Base-by-base conservation (phyloP, 2,888 invertebrate genomes). In the Agrilus cyanescens region DNA sequence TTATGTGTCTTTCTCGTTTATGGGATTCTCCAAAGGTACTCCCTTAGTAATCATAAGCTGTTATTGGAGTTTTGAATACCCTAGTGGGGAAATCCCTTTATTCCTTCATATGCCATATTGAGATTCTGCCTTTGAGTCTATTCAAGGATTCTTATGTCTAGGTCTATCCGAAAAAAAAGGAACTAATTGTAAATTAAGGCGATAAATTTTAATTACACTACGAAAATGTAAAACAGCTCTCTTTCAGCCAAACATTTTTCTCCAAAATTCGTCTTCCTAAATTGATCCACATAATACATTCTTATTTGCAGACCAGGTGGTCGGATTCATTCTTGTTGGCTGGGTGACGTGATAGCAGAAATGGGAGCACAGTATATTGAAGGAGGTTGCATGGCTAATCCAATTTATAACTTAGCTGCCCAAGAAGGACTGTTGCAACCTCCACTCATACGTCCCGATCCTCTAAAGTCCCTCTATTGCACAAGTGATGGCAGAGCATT, bases 331-430 rank as follows among this genome's bases (percentile, higher is more conserved):
- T 82, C 85, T 0, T 82, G 82, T 60, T 82, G 81, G 76, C 69
- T 85, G 38, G 83, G 83, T 34, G 84, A 85, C 56, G 75, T 80
- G 0, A 77, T 81, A 13, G 83, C 83, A 20, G 85, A 85, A 64
- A 74, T 85, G 74, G 85, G 85, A 1, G 82, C 84, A 1, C 78
- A 80, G 51, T 80, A 76, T 74, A 82, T 85, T 49, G 73, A 74
- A 52, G 82, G 83, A 20, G 82, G 82, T 36, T 78, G 80, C 56
- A 69, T 80, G 30, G 78, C 80, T 4, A 82, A 85, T 59, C 78
- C 84, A 1, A 73, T 82, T 14, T 84, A 76, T 55, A 80, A 78
- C 8, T 58, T 82, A 43, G 82, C 82, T 4, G 80, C 79, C 1
- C 77, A 77, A 56, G 82, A 82, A 54, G 75, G 78, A 38, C 68